Percentiles rank a stretch among this genome's conserved stretches.
These are phyloP conservation scores for Lepidotrigona ventralis DNA, from an alignment of 1,140 invertebrate species.

Conservation along the genomic window DNA sequence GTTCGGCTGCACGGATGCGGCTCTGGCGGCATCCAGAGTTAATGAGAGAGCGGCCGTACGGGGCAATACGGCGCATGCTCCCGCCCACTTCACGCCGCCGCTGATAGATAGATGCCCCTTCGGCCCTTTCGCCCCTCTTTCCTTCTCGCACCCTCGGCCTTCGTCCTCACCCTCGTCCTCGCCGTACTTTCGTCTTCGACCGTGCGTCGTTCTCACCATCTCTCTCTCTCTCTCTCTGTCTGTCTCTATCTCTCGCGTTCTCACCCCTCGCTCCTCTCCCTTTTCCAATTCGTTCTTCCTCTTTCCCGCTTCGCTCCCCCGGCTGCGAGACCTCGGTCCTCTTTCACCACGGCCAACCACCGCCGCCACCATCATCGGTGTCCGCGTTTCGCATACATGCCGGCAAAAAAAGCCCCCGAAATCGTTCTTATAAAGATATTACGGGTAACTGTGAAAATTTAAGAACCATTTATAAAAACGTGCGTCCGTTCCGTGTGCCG, in stretches of 20 bases:
- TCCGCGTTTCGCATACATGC: conserved; percentile 42
- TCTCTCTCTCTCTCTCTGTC: conserved; percentile 58
- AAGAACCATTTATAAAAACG: conserved; percentile 38
- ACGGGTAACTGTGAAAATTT: conserved; percentile 49
- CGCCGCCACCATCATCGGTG: background rate
- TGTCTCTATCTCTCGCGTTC: conserved; percentile 41
- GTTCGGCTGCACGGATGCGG: conserved; percentile 58
- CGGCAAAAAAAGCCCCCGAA: conserved; percentile 46
- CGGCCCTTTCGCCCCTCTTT: conserved; percentile 61
- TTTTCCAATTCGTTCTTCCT: conserved; percentile 60
- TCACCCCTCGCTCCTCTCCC: conserved; percentile 36
- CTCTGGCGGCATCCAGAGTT: conserved; percentile 76
- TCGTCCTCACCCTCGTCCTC: conserved; percentile 7
- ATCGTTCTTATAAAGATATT: conserved; percentile 60
- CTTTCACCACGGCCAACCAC: background rate
- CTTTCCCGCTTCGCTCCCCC: conserved; percentile 38
- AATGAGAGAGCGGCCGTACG: conserved; percentile 80
- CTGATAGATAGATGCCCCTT: conserved; percentile 80
- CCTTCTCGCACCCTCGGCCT: conserved; percentile 38
- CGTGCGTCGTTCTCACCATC: too few relatives aligned
- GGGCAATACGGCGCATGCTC: conserved; percentile 80
- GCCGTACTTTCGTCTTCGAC: conserved; percentile 57
- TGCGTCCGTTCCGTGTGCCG: background rate
- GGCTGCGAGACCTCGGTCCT: background rate
- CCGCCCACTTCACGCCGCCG: conserved; percentile 81